These are phyloP conservation scores for Parotocinclus haroldoi DNA, from an alignment of 2,797 vertebrate species.

Conservation along the genomic window DNA sequence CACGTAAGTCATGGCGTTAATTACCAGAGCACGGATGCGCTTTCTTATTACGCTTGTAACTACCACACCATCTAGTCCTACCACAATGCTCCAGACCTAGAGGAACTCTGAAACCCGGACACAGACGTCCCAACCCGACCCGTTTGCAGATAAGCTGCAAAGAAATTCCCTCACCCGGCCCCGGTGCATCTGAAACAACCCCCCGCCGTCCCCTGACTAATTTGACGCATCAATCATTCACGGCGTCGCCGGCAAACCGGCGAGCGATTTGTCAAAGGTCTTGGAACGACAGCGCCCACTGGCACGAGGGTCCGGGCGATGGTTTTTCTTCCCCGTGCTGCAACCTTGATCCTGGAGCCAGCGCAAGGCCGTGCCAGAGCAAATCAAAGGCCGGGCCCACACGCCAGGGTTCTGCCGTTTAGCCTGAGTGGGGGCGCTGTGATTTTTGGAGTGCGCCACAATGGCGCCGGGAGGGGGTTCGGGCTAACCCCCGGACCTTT, in stretches of 20 bases:
- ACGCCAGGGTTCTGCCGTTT: constrained; percentile 5
- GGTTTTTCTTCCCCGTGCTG: background rate
- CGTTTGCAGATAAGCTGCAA: too few species aligned
- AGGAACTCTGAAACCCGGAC: too few species aligned
- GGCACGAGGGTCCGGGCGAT: background rate
- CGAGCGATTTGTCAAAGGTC: background rate
- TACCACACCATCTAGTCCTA: too few species aligned
- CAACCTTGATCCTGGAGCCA: background rate
- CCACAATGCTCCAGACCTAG: too few species aligned
- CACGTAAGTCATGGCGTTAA: too few species aligned
- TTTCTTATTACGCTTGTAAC: too few species aligned
- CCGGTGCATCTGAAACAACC: too few species aligned
- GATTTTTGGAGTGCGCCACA: constrained; percentile 18
- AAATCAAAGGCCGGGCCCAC: constrained; percentile 8
- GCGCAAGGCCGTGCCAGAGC: background rate
- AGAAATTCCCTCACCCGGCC: too few species aligned
- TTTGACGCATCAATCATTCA: constrained; percentile 1
- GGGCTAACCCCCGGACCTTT: too few species aligned
- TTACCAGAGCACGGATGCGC: too few species aligned
- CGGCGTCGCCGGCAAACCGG: background rate
- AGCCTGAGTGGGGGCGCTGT: constrained; percentile 9
- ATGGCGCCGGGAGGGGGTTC: background rate
- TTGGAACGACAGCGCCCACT: background rate
- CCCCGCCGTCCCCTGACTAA: background rate
- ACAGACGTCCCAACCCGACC: too few species aligned